A percentile compares a stretch with the other conserved stretches of the same genome.
These are phyloP conservation scores for Caenorhabditis latens DNA, from an alignment of 1,140 invertebrate genomes.

Conservation along the genomic window DNA sequence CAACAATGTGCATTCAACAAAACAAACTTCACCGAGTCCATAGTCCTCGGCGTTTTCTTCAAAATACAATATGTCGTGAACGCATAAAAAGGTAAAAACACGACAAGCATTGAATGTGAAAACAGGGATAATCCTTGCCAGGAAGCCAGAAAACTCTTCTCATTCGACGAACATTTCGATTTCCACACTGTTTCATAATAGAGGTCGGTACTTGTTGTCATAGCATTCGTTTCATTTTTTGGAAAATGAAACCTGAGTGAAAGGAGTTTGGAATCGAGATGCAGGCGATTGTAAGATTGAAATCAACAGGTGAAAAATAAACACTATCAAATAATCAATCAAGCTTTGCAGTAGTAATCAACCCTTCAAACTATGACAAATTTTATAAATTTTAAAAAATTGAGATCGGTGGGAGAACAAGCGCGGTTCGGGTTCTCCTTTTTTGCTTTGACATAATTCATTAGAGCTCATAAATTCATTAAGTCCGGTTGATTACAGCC, in stretches of 20 bases:
- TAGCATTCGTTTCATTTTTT: neutral
- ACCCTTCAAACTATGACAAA: too few species aligned
- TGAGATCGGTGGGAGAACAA: too few species aligned
- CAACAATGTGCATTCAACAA: conserved; percentile 19
- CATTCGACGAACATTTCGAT: neutral
- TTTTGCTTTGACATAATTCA: too few species aligned
- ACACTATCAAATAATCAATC: too few species aligned
- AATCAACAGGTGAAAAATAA: too few species aligned
- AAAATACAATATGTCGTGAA: conserved; percentile 40
- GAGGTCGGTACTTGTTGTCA: neutral
- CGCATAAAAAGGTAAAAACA: neutral
- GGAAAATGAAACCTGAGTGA: neutral
- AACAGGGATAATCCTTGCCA: conserved; percentile 30
- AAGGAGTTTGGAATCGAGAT: too few species aligned
- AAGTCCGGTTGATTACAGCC: too few species aligned
- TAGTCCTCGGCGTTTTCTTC: conserved; percentile 17
- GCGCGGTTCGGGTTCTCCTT: too few species aligned
- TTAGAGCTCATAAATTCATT: too few species aligned
- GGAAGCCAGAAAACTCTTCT: conserved; percentile 33
- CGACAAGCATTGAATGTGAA: neutral
- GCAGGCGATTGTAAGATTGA: too few species aligned
- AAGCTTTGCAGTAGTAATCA: too few species aligned
- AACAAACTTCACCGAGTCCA: conserved; percentile 12
- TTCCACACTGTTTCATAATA: conserved; percentile 23
- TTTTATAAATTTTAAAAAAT: too few species aligned